Evolutionary conservation across 2,888 invertebrate genomes (phyloP).

Genomic region (Apoderus coryli): DNA sequence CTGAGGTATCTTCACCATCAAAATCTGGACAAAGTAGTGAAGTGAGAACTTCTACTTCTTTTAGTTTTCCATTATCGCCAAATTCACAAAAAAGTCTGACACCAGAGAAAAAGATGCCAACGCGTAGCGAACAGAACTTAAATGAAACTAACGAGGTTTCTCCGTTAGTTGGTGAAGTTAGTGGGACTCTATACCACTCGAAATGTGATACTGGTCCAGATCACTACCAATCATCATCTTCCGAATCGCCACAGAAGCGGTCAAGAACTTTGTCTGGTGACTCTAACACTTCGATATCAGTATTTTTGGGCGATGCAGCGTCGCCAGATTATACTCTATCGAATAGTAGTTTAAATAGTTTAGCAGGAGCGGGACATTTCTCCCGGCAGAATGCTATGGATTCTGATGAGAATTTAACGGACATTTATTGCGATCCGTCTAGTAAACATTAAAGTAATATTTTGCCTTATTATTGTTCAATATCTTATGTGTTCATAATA

Average conservation of each 20-base stretch:
- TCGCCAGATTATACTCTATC: conserved; percentile 11
- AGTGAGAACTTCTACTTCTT: conserved; percentile 23
- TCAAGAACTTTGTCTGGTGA: conserved; percentile 26
- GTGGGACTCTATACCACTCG: too few relatives aligned
- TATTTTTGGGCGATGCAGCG: conserved; percentile 18
- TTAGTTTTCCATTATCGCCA: conserved; percentile 23
- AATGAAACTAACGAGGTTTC: conserved; percentile 20
- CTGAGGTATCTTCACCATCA: conserved; percentile 28
- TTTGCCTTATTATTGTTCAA: too few relatives aligned
- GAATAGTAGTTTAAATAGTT: conserved; percentile 25
- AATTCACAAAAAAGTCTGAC: conserved; percentile 20
- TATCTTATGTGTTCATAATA: too few relatives aligned
- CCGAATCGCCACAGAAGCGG: conserved; percentile 14
- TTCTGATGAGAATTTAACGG: conserved; percentile 26
- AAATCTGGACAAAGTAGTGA: conserved; percentile 24
- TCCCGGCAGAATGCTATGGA: conserved; percentile 28
- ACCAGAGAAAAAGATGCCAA: conserved; percentile 19
- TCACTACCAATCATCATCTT: conserved; percentile 6
- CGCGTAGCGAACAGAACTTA: conserved; percentile 23
- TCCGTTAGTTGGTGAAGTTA: conserved; percentile 15
- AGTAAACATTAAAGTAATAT: conserved; percentile 16
- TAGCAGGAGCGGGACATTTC: conserved; percentile 24
- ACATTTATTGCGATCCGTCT: conserved; percentile 27
- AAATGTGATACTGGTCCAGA: conserved; percentile 14
- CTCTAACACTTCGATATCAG: conserved; percentile 20